Evolutionary conservation across 2,888 invertebrate species (phyloP).

Genomic region (Brenthis daphne): DNA sequence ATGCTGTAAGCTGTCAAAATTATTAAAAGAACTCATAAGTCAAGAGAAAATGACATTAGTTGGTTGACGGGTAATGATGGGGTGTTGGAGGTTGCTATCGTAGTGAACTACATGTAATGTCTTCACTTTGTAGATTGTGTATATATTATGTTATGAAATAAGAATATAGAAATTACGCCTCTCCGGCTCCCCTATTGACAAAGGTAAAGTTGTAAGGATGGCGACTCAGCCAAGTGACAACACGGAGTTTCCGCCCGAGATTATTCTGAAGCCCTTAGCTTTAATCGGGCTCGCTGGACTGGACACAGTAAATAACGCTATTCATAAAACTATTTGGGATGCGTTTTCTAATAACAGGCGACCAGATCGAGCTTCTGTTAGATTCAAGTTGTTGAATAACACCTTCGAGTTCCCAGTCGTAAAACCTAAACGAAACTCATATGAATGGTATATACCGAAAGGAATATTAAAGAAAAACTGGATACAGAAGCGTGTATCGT

Average conservation of each 20-base stretch:
- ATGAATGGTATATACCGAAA: conserved; percentile 97
- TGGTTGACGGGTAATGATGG: conserved; percentile 51
- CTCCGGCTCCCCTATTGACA: conserved; percentile 18
- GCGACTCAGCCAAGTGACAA: conserved; percentile 81
- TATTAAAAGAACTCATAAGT: background rate
- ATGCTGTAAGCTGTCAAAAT: conserved; percentile 23
- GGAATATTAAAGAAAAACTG: conserved; percentile 97
- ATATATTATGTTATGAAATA: conserved; percentile 48
- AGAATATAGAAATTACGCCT: conserved; percentile 12
- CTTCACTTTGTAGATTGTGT: conserved; percentile 31
- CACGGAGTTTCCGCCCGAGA: conserved; percentile 90
- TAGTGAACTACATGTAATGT: conserved; percentile 34
- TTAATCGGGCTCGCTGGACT: conserved; percentile 94
- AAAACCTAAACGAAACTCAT: conserved; percentile 93
- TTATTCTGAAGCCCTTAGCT: conserved; percentile 91
- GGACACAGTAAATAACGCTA: conserved; percentile 90
- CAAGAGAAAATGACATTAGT: conserved; percentile 26
- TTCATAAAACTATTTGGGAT: conserved; percentile 97
- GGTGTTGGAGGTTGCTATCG: conserved; percentile 54
- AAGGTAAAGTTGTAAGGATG: conserved; percentile 57
- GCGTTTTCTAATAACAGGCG: conserved; percentile 92
- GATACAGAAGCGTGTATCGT: conserved; percentile 95
- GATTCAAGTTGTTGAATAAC: conserved; percentile 90
- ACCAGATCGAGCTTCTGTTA: conserved; percentile 90
- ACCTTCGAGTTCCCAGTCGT: conserved; percentile 94